Evolutionary conservation across 1,140 invertebrate genomes (phyloP).

Genomic region (Bombus confusus): DNA sequence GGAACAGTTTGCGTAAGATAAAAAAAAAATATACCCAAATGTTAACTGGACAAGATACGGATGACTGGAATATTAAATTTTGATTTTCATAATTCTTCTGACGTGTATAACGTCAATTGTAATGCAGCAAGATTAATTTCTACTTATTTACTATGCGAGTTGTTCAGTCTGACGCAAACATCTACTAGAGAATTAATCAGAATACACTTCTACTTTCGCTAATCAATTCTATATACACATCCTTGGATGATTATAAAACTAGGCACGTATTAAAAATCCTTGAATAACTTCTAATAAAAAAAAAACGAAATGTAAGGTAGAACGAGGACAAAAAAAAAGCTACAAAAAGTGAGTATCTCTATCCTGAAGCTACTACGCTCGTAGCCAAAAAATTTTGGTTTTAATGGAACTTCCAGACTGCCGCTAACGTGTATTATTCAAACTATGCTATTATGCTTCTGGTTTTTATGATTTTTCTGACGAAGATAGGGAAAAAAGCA

Average conservation of each 20-base stretch:
- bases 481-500: background rate
- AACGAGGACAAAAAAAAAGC: background rate
- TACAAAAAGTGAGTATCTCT: no score
- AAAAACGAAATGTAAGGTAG: background rate
- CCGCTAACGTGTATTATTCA: no score
- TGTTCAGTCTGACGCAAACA: slow-evolving; percentile 8
- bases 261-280: background rate
- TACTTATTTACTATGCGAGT: slow-evolving; percentile 22
- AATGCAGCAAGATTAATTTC: background rate
- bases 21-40: background rate
- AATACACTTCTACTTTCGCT: slow-evolving; percentile 1
- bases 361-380: no score
- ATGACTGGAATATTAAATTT: background rate
- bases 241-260: background rate
- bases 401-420: no score
- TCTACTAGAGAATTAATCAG: background rate
- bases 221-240: slow-evolving; percentile 1
- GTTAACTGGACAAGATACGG: background rate
- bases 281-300: background rate
- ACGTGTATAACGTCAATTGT: background rate
- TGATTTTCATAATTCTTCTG: background rate
- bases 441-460: background rate
- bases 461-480: background rate
- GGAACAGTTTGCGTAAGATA: no score
- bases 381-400: no score